Conservation (phyloP, 2,113 vertebrate species). For the Microtus richardsoni region DNA sequence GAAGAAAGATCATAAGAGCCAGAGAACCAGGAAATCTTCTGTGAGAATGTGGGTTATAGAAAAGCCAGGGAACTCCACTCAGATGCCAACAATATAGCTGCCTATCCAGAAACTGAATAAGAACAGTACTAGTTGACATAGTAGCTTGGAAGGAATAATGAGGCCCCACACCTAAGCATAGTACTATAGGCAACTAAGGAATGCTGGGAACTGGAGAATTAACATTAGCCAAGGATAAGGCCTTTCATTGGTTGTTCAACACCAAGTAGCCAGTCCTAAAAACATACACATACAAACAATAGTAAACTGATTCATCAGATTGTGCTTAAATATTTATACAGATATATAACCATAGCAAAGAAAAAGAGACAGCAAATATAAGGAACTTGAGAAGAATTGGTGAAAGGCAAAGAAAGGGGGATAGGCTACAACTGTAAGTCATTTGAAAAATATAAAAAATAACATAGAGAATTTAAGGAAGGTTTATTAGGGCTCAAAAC, state of each 20-base stretch:
- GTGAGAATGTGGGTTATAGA: background rate
- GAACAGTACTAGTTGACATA: background rate
- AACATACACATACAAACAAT: background rate
- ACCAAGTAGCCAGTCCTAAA: background rate
- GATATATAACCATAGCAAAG: background rate
- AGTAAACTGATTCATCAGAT: background rate
- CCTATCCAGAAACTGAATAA: background rate
- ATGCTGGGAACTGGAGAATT: background rate
- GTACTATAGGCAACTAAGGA: background rate
- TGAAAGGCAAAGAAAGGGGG: no score
- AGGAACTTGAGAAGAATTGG: background rate
- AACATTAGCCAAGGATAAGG: background rate
- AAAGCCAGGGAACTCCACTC: no score
- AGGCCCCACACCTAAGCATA: background rate
- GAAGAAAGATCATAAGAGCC: background rate
- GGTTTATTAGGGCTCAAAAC: background rate
- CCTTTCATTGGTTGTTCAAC: background rate
- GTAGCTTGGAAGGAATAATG: background rate
- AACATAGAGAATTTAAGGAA: background rate
- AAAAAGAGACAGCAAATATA: background rate
- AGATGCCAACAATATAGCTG: background rate
- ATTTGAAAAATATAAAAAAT: background rate
- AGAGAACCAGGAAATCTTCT: background rate
- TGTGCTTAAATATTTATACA: background rate
- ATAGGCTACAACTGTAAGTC: no score